Percentiles rank a stretch among this genome's conserved stretches.
Evolutionary conservation across 2,888 invertebrate genomes (phyloP).

Genomic region (Lissonota sp.): DNA sequence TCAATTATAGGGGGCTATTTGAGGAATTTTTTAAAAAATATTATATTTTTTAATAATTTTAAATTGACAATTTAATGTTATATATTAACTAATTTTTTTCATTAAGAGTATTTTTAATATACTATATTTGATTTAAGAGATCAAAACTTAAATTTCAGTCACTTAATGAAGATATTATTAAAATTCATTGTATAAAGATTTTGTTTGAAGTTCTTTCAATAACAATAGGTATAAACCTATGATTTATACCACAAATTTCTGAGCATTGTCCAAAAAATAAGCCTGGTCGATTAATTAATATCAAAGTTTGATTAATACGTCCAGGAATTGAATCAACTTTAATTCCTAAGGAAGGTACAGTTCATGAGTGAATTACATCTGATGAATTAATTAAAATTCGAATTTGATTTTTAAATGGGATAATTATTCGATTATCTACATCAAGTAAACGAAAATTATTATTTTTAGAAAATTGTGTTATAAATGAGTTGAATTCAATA

Average conservation of each 20-base stretch:
- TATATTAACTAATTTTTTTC: constrained; percentile 72
- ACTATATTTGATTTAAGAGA: constrained; percentile 87
- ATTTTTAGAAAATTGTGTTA: constrained; percentile 82
- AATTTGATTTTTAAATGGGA: constrained; percentile 87
- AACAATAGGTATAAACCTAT: constrained; percentile 92
- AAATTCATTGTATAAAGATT: constrained; percentile 69
- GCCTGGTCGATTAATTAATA: no score
- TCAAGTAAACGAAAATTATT: constrained; percentile 87
- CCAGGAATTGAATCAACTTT: no score
- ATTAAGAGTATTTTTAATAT: constrained; percentile 88
- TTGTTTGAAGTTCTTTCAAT: constrained; percentile 86
- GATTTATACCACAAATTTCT: constrained; percentile 92
- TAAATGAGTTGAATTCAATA: constrained; percentile 87
- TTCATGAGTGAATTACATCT: constrained; percentile 89
- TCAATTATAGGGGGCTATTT: no score
- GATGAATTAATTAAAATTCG: constrained; percentile 87
- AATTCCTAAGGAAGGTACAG: no score
- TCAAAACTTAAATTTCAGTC: constrained; percentile 89
- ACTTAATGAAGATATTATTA: constrained; percentile 86
- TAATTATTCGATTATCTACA: constrained; percentile 87
- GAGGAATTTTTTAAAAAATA: no score
- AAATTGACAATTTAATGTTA: constrained; percentile 68
- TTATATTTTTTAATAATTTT: no score
- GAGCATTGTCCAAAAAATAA: no score
- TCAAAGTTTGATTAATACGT: no score